Percentiles rank a stretch among this genome's conserved stretches.
Conservation (phyloP, 2,888 invertebrate genomes). For the Mellilla xanthometata region DNA sequence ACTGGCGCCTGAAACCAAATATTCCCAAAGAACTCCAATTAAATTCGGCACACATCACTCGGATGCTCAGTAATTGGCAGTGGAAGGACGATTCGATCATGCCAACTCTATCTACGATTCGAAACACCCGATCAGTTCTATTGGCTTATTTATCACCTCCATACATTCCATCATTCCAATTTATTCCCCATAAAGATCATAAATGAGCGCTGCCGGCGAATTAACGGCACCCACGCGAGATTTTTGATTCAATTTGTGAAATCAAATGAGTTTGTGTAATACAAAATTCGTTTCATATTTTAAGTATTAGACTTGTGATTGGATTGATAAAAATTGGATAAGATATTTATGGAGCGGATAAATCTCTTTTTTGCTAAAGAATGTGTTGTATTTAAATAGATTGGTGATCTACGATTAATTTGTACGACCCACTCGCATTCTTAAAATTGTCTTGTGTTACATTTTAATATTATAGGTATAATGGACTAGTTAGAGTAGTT, state of each 20-base stretch:
- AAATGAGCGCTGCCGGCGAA: conserved; percentile 17
- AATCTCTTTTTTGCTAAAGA: background rate
- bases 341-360: conserved; percentile 11
- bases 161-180: conserved; percentile 29
- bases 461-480: background rate
- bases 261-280: conserved; percentile 15
- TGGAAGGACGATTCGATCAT: conserved; percentile 55
- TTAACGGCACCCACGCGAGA: conserved; percentile 20
- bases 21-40: conserved; percentile 34
- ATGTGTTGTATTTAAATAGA: background rate
- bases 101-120: background rate
- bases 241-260: conserved; percentile 20
- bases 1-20: background rate
- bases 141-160: conserved; percentile 35
- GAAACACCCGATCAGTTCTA: conserved; percentile 12
- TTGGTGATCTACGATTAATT: background rate
- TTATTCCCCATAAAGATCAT: conserved; percentile 29
- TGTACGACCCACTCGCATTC: conserved; percentile 4
- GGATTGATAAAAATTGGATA: conserved; percentile 7
- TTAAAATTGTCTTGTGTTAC: background rate
- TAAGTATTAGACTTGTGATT: conserved; percentile 15
- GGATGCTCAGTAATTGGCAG: conserved; percentile 35
- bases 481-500: too few species aligned
- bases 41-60: conserved; percentile 42
- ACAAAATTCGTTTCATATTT: conserved; percentile 13